Conservation (phyloP, 2,113 vertebrate species). For the Circaetus cinerascens region DNA sequence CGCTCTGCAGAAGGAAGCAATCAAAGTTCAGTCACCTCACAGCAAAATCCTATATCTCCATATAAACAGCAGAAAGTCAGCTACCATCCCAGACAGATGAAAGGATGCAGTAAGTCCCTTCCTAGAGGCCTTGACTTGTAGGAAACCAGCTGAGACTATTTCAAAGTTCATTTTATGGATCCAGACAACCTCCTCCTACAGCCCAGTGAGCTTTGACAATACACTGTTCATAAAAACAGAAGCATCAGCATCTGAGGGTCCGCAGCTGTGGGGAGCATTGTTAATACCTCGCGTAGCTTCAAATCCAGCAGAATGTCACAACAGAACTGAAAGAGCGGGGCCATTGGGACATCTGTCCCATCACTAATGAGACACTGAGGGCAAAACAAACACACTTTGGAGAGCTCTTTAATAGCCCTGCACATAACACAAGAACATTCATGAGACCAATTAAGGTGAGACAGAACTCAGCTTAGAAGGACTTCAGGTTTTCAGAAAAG, state of each 20-base stretch:
- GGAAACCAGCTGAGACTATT: not conserved
- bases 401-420: not conserved
- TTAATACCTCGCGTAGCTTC: not conserved
- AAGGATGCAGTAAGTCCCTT: not conserved
- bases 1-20: conserved; percentile 77
- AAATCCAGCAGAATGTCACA: not conserved
- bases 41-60: not conserved
- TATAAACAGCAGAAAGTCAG: conserved; percentile 1
- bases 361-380: not conserved
- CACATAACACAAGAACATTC: not conserved
- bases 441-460: not conserved
- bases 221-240: not conserved
- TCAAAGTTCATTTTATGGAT: not conserved
- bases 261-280: not conserved
- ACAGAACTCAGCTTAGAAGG: not conserved
- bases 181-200: not conserved
- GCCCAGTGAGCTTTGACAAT: not conserved
- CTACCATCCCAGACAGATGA: not conserved
- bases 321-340: not conserved
- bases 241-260: not conserved
- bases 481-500: not conserved
- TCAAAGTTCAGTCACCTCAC: not conserved
- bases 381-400: not conserved
- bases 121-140: not conserved
- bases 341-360: not conserved